Base-by-base conservation (phyloP, 2,888 invertebrate species). In the Graphium colonna region DNA sequence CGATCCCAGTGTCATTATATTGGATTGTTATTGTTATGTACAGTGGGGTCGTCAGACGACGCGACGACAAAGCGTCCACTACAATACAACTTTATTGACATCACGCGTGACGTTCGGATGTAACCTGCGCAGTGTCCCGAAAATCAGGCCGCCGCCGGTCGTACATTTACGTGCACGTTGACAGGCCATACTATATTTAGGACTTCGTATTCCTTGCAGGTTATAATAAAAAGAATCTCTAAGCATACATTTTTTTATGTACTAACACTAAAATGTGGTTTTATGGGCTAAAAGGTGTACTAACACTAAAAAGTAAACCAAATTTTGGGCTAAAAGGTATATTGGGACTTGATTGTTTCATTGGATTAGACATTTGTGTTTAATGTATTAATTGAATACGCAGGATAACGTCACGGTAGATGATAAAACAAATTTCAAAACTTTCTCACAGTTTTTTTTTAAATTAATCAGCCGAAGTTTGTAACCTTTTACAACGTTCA, bases 11-110 rank as follows among this genome's bases (percentile, higher is more conserved):
- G 54, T 13, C 16, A 17, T 5, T 65, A 66, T 65, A 68, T 65
- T 70, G 65, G 70, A 66, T 65, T 68, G 68, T 68, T 69, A 77
- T 77, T 77, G 74, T 74, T 55, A 61, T 59, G 62, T 72, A 75
- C 70, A 68, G 65, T 71, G 73, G 75, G 79, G 80, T 77, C 77
- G 79, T 76, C 73, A 77, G 66, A 71, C 74, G 69, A 67, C 60
- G 53, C 67, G 67, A 62, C 61, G 63, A 76, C 80, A 81, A 81
- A 78, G 68, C 69, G 67, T 61, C 54, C 58, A 43, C 55, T 67
- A 77, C 73, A 79, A 76, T 81, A 65, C 57, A 39, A 31, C 57
- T 68, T 65, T 73, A 81, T 78, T 80, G 75, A 73, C 69, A 65
- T 60, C 61, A 60, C 69, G 59, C 65, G 62, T 66, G 69, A 73